Base-by-base conservation (phyloP, 2,888 invertebrate species). In the Osmoderma eremita region DNA sequence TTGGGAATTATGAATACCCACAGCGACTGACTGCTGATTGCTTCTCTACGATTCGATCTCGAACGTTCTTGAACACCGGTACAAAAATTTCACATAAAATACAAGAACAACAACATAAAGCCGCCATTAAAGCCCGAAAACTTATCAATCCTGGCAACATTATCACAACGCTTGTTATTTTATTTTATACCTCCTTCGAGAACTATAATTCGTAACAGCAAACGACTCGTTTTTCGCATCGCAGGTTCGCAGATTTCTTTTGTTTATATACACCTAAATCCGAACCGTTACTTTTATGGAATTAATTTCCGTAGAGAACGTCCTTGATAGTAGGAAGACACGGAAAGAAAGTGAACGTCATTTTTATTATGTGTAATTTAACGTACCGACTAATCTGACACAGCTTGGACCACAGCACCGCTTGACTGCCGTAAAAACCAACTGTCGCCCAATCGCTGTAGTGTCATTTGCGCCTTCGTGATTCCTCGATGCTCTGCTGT, bases 321-420 rank as follows among this genome's bases (percentile, higher is more conserved):
- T 45, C 41, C 30, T 20, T 20, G 18, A 18, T 20, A 10, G 38
- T 17, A 13, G 17, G 4, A 15, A 12, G 15, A 38, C 8, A 53
- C 18, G 12, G 15, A 18, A 18, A 36, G n/a, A 15, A 8, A 30
- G 24, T 10, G 17, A 61, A 61, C 45, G 58, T 18, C 30, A 45
- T 45, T 61, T 61, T 61, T 61, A 61, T 61, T 45, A 61, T 41
- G 58, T 45, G 58, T 61, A 61, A 61, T 61, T 61, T 61, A 45
- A 45, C 58, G 45, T 61, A 30, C 38, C 53, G 45, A 18, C 30
- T 45, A 45, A 61, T 61, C 58, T 45, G 24, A 30, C 6, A 17
- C 30, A 41, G 30, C 45, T n/a, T 22, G 30, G 30, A 45, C n/a
- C 30, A 18, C 13, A 48, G 17, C 48, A 12, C 30, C 10, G 45